Evolutionary conservation across 2,113 vertebrate species (phyloP).

Genomic region (Martes martes): DNA sequence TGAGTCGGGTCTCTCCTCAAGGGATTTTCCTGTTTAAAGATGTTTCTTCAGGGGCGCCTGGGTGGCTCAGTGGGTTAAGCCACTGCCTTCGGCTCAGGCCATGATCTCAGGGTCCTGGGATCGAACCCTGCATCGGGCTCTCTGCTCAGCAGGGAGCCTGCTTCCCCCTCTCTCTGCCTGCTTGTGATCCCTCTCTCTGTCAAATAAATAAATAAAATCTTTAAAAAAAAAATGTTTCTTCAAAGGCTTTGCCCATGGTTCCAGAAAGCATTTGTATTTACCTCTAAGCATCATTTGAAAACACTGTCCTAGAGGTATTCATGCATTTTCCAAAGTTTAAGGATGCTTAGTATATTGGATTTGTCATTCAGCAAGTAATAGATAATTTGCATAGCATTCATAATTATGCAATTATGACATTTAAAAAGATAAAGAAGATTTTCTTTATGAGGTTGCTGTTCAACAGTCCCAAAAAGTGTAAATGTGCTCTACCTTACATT

Average conservation of each 20-base stretch:
- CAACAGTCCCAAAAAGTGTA: not conserved
- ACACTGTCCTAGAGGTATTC: not conserved
- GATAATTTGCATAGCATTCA: not conserved
- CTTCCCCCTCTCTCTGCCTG: no score
- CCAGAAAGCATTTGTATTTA: constrained; percentile 8
- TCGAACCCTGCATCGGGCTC: no score
- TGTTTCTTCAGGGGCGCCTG: not conserved
- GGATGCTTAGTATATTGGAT: not conserved
- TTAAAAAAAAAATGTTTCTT: not conserved
- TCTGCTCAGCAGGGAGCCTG: no score
- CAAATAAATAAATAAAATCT: no score
- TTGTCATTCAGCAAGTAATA: not conserved
- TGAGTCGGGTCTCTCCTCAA: not conserved
- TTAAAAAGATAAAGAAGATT: not conserved
- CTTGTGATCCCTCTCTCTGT: no score
- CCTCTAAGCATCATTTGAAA: not conserved
- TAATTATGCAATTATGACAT: constrained; percentile 20
- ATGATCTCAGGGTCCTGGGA: no score
- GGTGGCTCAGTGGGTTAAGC: no score
- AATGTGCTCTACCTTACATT: not conserved
- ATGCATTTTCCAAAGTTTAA: constrained; percentile 25
- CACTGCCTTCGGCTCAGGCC: no score
- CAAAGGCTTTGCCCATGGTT: not conserved
- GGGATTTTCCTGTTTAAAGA: not conserved
- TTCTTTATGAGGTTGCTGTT: not conserved